A percentile compares a stretch with the other conserved stretches of the same genome.
phyloP scores from a whole-genome alignment of 2,113 vertebrate genomes.

The Hydrolagus affinis region DNA sequence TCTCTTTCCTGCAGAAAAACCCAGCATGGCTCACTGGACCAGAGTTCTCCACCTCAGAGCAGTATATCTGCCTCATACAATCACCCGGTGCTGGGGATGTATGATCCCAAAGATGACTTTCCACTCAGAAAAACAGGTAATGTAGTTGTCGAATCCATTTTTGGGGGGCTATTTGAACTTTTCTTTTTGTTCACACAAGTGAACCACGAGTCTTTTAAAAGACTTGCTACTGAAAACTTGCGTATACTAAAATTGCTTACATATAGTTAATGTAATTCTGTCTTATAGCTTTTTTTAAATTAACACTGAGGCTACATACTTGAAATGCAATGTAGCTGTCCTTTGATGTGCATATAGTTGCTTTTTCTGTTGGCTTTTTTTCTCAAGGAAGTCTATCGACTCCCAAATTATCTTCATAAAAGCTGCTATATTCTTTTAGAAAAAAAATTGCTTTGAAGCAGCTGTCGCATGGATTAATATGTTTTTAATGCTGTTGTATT shows the following conservation, averaged over 20 bases:
- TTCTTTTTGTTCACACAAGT: neutral
- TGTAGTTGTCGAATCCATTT: neutral
- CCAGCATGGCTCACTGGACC: slow-evolving; percentile 93
- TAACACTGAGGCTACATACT: neutral
- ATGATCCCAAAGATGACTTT: slow-evolving; percentile 93
- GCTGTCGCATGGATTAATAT: neutral
- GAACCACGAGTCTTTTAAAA: too few species aligned
- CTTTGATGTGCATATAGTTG: neutral
- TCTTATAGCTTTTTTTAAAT: too few species aligned
- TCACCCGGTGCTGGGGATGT: slow-evolving; percentile 84
- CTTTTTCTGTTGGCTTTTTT: neutral
- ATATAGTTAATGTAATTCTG: too few species aligned
- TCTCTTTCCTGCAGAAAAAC: slow-evolving; percentile 69
- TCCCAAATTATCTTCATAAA: too few species aligned
- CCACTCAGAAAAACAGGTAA: slow-evolving; percentile 93
- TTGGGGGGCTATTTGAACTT: too few species aligned
- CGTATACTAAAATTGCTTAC: too few species aligned
- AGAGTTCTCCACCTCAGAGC: slow-evolving; percentile 91
- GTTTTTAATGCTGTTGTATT: too few species aligned
- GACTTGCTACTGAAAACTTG: too few species aligned
- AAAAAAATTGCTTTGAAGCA: neutral
- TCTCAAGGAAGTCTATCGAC: too few species aligned
- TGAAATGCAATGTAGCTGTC: neutral
- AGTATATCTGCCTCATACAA: slow-evolving; percentile 75
- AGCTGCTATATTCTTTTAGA: neutral